Evolutionary conservation across 1,140 invertebrate genomes (phyloP).

Genomic region (Apis dorsata): DNA sequence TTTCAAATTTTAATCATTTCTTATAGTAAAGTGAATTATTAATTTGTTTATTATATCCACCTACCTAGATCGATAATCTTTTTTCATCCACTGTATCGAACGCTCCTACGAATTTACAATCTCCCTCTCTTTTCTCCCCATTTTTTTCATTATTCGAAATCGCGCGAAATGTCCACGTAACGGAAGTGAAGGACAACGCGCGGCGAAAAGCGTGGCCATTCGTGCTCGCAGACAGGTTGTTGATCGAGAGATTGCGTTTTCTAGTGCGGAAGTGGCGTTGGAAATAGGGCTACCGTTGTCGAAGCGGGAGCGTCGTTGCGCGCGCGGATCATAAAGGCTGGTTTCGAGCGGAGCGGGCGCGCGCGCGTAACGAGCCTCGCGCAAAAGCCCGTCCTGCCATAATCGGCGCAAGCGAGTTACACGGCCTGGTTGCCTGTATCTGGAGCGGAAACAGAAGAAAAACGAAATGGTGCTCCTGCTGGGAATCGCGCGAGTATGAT

Average conservation of each 20-base stretch:
- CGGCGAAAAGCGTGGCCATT: background rate
- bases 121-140: no score
- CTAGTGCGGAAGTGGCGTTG: conserved; percentile 22
- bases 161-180: background rate
- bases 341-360: conserved; percentile 25
- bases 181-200: background rate
- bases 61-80: no score
- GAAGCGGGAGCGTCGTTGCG: background rate
- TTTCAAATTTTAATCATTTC: no score
- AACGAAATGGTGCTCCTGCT: conserved; percentile 59
- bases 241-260: conserved; percentile 47
- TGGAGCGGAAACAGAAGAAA: conserved; percentile 74
- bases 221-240: background rate
- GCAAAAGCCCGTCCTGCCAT: conserved; percentile 65
- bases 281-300: conserved; percentile 52
- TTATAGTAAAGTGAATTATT: no score
- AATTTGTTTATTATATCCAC: no score
- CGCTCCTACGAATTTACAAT: no score
- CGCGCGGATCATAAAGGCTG: conserved; percentile 43
- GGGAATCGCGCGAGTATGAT: conserved; percentile 47
- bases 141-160: background rate
- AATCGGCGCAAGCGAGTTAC: conserved; percentile 65
- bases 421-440: conserved; percentile 72
- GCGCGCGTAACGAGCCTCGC: conserved; percentile 54
- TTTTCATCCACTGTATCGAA: no score